Conservation (phyloP, 2,888 invertebrate species). For the Ochropleura leucogaster region DNA sequence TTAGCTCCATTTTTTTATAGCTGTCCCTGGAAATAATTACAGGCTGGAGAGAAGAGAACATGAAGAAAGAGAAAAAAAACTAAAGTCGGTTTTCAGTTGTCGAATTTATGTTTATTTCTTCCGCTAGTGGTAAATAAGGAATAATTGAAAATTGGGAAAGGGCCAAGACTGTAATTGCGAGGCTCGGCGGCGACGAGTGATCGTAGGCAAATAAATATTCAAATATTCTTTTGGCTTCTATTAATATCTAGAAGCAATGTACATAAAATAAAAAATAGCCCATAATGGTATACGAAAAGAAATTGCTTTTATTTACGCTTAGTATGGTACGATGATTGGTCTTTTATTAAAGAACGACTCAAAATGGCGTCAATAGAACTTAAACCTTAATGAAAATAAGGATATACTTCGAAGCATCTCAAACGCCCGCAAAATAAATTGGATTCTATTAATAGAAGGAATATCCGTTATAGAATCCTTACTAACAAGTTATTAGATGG, state of each 20-base stretch:
- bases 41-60: slow-evolving; percentile 18
- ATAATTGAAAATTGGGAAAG: slow-evolving; percentile 52
- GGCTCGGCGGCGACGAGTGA: slow-evolving; percentile 21
- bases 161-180: slow-evolving; percentile 44
- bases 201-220: slow-evolving; percentile 39
- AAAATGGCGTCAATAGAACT: slow-evolving; percentile 5
- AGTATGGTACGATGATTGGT: neutral
- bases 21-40: slow-evolving; percentile 10
- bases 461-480: slow-evolving; percentile 26
- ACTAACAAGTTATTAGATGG: slow-evolving; percentile 14
- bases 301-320: neutral
- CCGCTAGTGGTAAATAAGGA: slow-evolving; percentile 45
- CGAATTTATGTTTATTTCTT: slow-evolving; percentile 51
- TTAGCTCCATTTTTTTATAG: neutral
- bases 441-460: slow-evolving; percentile 19
- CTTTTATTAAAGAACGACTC: slow-evolving; percentile 11
- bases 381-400: slow-evolving; percentile 7
- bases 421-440: slow-evolving; percentile 35
- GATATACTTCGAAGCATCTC: neutral
- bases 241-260: neutral
- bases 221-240: slow-evolving; percentile 18
- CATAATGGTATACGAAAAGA: neutral
- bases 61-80: neutral
- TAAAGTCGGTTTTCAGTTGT: slow-evolving; percentile 10
- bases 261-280: neutral